phyloP scores from a whole-genome alignment of 2,113 vertebrate species.

The Nothocercus julius region DNA sequence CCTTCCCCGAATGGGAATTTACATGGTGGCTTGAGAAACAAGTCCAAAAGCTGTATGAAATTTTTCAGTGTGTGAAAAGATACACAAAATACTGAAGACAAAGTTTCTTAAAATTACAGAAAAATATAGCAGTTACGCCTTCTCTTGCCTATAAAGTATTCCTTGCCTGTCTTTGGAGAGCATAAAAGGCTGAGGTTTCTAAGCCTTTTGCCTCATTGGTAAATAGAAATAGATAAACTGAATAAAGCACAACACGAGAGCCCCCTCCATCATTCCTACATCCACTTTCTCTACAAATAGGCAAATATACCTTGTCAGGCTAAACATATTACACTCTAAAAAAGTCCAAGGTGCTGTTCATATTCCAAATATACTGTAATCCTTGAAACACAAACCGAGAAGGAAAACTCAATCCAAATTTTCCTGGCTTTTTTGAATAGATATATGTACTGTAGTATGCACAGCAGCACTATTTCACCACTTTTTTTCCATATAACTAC shows the following conservation, averaged over 20 bases:
- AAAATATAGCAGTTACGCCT: not conserved
- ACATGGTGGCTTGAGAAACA: constrained; percentile 11
- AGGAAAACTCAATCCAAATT: not conserved
- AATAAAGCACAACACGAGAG: not conserved
- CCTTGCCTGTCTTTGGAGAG: constrained; percentile 6
- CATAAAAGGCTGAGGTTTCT: constrained; percentile 1
- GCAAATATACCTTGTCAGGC: constrained; percentile 5
- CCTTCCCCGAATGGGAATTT: not conserved
- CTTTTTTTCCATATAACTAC: not conserved
- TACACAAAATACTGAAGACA: constrained; percentile 29
- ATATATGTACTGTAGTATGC: not conserved
- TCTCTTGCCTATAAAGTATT: constrained; percentile 23
- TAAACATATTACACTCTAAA: constrained; percentile 36
- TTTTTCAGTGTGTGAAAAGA: constrained; percentile 40
- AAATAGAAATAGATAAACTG: constrained; percentile 61
- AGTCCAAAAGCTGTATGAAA: not conserved
- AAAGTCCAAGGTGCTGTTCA: constrained; percentile 1
- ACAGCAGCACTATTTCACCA: not conserved
- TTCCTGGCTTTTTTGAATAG: not conserved
- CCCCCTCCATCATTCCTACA: constrained; percentile 25
- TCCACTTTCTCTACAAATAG: constrained; percentile 35
- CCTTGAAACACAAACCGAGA: not conserved
- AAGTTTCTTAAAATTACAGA: not conserved
- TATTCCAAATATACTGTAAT: constrained; percentile 7
- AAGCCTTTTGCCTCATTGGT: constrained; percentile 29